Evolutionary conservation across 2,888 invertebrate genomes (phyloP).

Genomic region (Dysmachus trigonus): DNA sequence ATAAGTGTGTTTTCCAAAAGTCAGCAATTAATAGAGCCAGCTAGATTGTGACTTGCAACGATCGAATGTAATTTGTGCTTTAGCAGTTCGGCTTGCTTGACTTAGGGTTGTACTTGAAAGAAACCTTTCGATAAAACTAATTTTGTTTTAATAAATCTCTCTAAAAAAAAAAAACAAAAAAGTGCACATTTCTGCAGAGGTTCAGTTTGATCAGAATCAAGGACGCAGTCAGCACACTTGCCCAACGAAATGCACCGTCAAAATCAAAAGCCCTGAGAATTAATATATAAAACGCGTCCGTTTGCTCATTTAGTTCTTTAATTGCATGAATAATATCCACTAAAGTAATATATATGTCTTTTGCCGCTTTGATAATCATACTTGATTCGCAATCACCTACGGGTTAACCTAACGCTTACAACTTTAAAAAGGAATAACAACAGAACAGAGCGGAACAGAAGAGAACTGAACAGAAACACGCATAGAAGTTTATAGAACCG

Average conservation of each 20-base stretch:
- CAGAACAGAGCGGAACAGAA: neutral
- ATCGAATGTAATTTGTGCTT: neutral
- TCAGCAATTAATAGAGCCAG: neutral
- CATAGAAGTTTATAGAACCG: neutral
- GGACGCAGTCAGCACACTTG: neutral
- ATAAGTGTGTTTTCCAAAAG: neutral
- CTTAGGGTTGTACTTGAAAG: neutral
- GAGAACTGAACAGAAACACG: neutral
- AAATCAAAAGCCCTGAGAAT: conserved; percentile 9
- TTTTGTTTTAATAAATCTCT: neutral
- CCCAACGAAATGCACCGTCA: neutral
- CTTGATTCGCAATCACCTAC: neutral
- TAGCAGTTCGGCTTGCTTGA: neutral
- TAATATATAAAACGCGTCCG: conserved; percentile 7
- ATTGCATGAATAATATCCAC: conserved; percentile 25
- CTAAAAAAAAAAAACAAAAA: neutral
- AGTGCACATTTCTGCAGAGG: neutral
- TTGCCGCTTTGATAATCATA: conserved; percentile 18
- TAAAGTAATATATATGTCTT: conserved; percentile 30
- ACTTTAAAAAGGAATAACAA: conserved; percentile 14
- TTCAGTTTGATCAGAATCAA: neutral
- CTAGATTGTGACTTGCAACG: neutral
- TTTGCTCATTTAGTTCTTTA: conserved; percentile 8
- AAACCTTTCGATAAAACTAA: neutral
- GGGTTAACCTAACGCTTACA: neutral